phyloP scores from a whole-genome alignment of 1,140 invertebrate genomes.

The Zaprionus ghesquierei region DNA sequence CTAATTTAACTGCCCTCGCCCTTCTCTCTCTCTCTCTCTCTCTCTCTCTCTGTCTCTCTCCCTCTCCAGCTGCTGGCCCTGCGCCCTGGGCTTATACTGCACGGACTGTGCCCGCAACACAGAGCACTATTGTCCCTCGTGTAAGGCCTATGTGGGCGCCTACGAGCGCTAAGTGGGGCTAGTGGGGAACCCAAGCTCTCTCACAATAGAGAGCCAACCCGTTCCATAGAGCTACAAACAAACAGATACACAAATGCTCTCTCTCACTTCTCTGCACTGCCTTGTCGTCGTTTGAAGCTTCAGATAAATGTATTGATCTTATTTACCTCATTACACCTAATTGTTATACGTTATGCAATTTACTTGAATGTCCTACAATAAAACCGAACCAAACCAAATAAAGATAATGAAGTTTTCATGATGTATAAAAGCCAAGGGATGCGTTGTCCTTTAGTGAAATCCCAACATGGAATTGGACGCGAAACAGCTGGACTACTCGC shows the following conservation, averaged over 20 bases:
- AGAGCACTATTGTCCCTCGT: conserved; percentile 87
- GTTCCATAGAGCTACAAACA: not conserved
- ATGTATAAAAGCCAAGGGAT: not conserved
- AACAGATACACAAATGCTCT: not conserved
- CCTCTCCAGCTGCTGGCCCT: conserved; percentile 83
- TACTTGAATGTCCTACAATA: not conserved
- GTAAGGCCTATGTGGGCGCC: conserved; percentile 85
- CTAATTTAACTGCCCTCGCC: not conserved
- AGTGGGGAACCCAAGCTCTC: not conserved
- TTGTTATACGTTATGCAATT: not conserved
- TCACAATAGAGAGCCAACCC: not conserved
- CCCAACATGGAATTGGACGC: conserved; percentile 2
- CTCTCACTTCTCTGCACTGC: not conserved
- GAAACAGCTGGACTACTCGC: not conserved
- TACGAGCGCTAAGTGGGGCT: conserved; percentile 69
- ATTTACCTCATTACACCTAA: conserved; percentile 1
- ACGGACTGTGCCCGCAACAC: conserved; percentile 85
- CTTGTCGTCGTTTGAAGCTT: not conserved
- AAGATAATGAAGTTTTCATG: not conserved
- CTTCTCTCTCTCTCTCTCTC: not conserved
- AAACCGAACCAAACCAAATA: not conserved
- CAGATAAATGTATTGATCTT: not conserved
- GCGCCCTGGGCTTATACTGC: conserved; percentile 86
- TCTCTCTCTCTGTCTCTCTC: conserved; percentile 31
- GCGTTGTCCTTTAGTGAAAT: not conserved